Conservation (phyloP, 2,113 vertebrate genomes). For the Oryzias javanicus region DNA sequence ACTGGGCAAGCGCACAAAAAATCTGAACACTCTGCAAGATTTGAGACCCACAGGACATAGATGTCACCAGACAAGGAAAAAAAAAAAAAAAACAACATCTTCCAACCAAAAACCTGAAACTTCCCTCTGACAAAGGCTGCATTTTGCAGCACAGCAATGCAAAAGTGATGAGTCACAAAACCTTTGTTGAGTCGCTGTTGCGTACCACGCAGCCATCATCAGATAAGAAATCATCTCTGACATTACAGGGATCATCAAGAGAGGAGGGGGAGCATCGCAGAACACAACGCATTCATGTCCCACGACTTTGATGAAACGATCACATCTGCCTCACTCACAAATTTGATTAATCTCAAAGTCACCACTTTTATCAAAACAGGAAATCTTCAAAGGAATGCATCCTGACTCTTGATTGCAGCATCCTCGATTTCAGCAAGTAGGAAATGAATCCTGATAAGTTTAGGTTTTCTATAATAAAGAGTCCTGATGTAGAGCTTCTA, state of each 20-base stretch:
- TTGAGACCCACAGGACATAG: neutral
- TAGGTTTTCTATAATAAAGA: conserved; percentile 23
- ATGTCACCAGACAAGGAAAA: conserved; percentile 2
- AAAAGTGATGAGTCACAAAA: conserved; percentile 17
- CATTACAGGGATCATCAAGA: conserved; percentile 32
- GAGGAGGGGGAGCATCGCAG: conserved; percentile 25
- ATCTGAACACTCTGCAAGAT: conserved; percentile 4
- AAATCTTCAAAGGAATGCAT: conserved; percentile 8
- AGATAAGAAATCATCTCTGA: conserved; percentile 48
- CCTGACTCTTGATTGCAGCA: conserved; percentile 1
- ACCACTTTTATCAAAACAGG: conserved; percentile 29
- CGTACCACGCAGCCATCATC: conserved; percentile 39
- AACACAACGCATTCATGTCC: conserved; percentile 53
- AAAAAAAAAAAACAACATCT: no score
- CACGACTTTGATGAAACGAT: conserved; percentile 59
- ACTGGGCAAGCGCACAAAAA: conserved; percentile 25
- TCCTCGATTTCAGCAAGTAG: conserved; percentile 32
- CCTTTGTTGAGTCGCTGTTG: conserved; percentile 28
- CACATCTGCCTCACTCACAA: conserved; percentile 60
- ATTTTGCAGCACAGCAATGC: neutral
- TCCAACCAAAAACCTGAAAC: neutral
- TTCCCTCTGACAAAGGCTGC: neutral
- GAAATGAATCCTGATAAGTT: conserved; percentile 45
- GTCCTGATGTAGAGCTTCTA: conserved; percentile 8
- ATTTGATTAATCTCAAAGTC: conserved; percentile 53